Evolutionary conservation across 2,113 vertebrate genomes (phyloP).

Genomic region (Rattus norvegicus): GRCr8 NC_086020.1:186091501-186092000

Average conservation of each 20-base stretch:
- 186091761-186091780: not conserved
- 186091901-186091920: not conserved
- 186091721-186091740: not conserved
- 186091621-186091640: not conserved
- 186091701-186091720: not conserved
- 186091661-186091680: not conserved
- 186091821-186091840: not conserved
- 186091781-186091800: not conserved
- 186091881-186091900: slow-evolving; percentile 22
- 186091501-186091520: not conserved
- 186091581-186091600: not conserved
- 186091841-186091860: not conserved
- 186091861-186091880: slow-evolving; percentile 9
- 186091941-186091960: not conserved
- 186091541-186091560: slow-evolving; percentile 18
- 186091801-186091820: not conserved
- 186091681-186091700: not conserved
- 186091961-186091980: not conserved
- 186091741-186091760: slow-evolving; percentile 1
- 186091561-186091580: slow-evolving; percentile 24
- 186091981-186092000: not conserved
- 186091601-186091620: slow-evolving; percentile 12
- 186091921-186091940: not conserved
- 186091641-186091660: not conserved
- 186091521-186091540: not conserved